Evolutionary conservation across 1,140 invertebrate species (phyloP), one percentile per base, ranked within the genome.

Genomic region (Phortica variegata): DNA sequence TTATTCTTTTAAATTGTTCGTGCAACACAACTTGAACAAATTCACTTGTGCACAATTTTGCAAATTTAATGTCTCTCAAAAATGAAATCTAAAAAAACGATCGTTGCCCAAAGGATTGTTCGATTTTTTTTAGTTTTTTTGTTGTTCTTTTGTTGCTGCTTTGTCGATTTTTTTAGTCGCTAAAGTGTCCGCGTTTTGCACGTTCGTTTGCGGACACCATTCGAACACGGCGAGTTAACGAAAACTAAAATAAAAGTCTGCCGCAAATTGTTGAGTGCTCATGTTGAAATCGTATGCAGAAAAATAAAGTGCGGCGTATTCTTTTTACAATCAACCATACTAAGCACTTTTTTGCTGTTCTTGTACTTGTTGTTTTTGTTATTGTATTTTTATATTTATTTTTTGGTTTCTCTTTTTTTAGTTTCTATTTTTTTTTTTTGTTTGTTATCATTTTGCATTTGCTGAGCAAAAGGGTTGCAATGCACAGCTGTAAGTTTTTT

Each of bases 401-500:
- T n/a, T n/a, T n/a, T n/a, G n/a, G n/a, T n/a, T n/a, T n/a, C n/a
- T n/a, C n/a, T n/a, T n/a, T n/a, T n/a, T n/a, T n/a, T n/a, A n/a
- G n/a, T n/a, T n/a, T 26, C 23, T 26, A 6, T 26, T 26, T 26
- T 26, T 26, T 26, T 26, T 26, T 26, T 26, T 26, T 26, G 5
- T 26, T 26, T 26, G 13, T 8, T 36, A 6, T 13, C 13, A 36
- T 36, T 36, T 36, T n/a, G n/a, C n/a, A n/a, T n/a, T n/a, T n/a
- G n/a, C n/a, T n/a, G n/a, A n/a, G 6, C 33, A 36, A 26, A 26
- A 26, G 10, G 13, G 13, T 13, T 17, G 16, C 10, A 21, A 18
- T 40, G 16, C 38, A 40, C 56, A 66, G 61, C 61, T 65, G 57
- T 57, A 38, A 49, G 61, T 63, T 65, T 65, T 65, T 65, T 66